Percentiles rank a stretch among this genome's conserved stretches.
These are phyloP conservation scores for Neogale vison DNA, from an alignment of 2,113 vertebrate genomes.

Conservation along the genomic window DNA sequence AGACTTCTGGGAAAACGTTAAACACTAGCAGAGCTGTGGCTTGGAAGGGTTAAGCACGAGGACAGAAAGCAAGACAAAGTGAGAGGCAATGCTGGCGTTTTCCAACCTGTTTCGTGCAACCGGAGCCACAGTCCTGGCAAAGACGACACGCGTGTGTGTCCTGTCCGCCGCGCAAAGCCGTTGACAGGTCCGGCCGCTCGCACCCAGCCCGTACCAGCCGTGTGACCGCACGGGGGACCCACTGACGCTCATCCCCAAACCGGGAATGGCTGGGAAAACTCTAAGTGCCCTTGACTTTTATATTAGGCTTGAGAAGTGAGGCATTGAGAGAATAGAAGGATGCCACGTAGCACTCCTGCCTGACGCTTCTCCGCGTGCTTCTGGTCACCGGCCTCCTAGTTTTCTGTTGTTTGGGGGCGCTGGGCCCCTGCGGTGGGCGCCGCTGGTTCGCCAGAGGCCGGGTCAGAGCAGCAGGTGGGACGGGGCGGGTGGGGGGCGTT, in stretches of 20 bases:
- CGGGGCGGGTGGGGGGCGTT: too few relatives aligned
- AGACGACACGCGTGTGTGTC: neutral
- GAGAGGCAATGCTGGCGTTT: too few relatives aligned
- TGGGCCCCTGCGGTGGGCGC: too few relatives aligned
- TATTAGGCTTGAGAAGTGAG: neutral
- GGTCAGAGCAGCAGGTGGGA: neutral
- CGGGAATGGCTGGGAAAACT: neutral
- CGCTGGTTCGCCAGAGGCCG: neutral
- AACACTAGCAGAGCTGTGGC: neutral
- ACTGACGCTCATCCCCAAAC: neutral
- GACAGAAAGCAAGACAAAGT: accelerated
- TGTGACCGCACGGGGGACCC: neutral
- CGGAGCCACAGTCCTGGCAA: neutral
- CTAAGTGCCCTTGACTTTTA: neutral
- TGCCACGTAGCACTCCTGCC: accelerated
- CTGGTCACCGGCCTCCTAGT: accelerated
- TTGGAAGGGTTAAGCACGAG: neutral
- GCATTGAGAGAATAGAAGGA: neutral
- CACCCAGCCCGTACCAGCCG: accelerated
- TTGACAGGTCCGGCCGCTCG: neutral
- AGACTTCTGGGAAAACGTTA: neutral
- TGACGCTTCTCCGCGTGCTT: accelerated
- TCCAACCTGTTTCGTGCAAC: too few relatives aligned
- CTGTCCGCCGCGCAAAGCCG: neutral
- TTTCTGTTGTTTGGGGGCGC: neutral